Base-by-base conservation (phyloP, 1,140 invertebrate genomes). In the Lepidotrigona ventralis region DNA sequence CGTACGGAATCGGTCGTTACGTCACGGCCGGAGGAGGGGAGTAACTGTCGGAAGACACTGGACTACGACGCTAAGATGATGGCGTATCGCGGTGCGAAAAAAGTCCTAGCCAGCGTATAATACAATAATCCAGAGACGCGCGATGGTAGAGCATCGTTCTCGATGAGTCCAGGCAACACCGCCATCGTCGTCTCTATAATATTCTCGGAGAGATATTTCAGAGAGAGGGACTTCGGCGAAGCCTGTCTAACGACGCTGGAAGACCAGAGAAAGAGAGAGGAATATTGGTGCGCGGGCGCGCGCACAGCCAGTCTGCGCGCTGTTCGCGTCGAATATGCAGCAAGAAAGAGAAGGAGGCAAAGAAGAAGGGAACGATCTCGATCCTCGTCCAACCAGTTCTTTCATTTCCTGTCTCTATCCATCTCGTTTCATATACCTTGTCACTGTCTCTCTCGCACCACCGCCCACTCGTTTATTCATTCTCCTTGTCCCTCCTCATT, bases 181-280 rank as follows among this genome's bases (percentile, higher is more conserved):
- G 68, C 77, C 71, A 81, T 68, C 83, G 60, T 64, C 70, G 78
- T 84, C 78, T 84, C 88, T 89, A 91, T 92, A 92, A 92, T 92
- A 92, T 92, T 92, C 90, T 91, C 88, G 87, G 90, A 88, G 92
- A 92, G 91, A 92, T 91, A 92, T 92, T 92, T 90, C 89, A 78
- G 83, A 83, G 85, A 90, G 91, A 90, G 86, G 83, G 87, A 81
- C 87, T 90, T 84, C 77, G 84, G 81, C 88, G 86, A 90, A 89
- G 90, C 90, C 87, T 85, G 88, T 92, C 90, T 89, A 90, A 91
- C 89, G 86, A 83, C 70, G 86, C 83, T 76, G 75, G 77, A 82
- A 87, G 85, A 88, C 73, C 70, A 84, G 77, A 84, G 77, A 73
- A 72, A 66, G 76, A 79, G 69, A 83, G 81, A 79, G 39, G 72